These are phyloP conservation scores for Drosophila serrata DNA, from an alignment of 1,140 invertebrate genomes.

Conservation along the genomic window DNA sequence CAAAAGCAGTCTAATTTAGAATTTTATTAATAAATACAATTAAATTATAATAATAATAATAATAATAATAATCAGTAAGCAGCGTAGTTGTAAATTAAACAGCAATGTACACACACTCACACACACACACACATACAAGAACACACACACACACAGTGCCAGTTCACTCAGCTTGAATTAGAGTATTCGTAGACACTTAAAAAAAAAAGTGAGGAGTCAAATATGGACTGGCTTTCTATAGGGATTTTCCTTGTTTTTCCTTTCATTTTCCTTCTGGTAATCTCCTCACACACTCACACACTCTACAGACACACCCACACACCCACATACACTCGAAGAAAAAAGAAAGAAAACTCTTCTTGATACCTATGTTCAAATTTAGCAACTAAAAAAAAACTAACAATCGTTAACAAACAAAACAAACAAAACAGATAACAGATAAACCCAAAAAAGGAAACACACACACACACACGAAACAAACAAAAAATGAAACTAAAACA, in stretches of 20 bases:
- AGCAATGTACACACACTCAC: slow-evolving; percentile 63
- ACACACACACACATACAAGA: slow-evolving; percentile 24
- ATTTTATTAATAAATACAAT: slow-evolving; percentile 78
- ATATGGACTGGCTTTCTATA: slow-evolving; percentile 47
- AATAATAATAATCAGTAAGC: slow-evolving; percentile 66
- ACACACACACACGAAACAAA: slow-evolving; percentile 11
- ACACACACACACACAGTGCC: slow-evolving; percentile 30
- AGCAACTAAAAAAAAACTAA: slow-evolving; percentile 79
- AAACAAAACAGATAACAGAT: slow-evolving; percentile 23
- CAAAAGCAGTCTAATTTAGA: slow-evolving; percentile 85
- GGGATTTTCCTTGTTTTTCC: slow-evolving; percentile 47
- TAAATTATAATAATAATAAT: slow-evolving; percentile 61
- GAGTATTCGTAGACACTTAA: slow-evolving; percentile 52
- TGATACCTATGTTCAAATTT: slow-evolving; percentile 83
- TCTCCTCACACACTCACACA: slow-evolving; percentile 53
- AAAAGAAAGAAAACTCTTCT: slow-evolving; percentile 68
- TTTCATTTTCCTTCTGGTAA: slow-evolving; percentile 62
- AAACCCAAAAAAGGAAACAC: slow-evolving; percentile 12
- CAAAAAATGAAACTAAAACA: slow-evolving; percentile 51
- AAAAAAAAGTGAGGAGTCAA: slow-evolving; percentile 17
- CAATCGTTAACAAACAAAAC: slow-evolving; percentile 69
- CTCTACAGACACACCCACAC: slow-evolving; percentile 30
- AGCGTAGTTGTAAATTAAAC: slow-evolving; percentile 81
- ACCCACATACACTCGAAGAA: slow-evolving; percentile 34
- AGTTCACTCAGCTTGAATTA: slow-evolving; percentile 68